phyloP scores from a whole-genome alignment of 1,140 invertebrate species.

The Orussus abietinus region DNA sequence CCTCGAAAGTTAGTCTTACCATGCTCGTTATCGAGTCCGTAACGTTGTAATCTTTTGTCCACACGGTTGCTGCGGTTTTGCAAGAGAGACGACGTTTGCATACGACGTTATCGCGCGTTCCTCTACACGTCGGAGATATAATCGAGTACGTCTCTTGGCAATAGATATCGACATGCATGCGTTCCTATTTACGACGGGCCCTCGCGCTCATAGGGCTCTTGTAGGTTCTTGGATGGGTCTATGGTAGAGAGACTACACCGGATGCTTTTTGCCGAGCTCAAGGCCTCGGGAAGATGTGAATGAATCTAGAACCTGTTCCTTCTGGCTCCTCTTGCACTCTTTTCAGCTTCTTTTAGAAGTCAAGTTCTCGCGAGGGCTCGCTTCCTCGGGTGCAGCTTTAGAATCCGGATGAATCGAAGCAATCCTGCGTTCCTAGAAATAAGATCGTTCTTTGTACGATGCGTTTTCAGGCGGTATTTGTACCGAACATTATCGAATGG shows the following conservation, averaged over 20 bases:
- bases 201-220: constrained; percentile 1
- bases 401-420: background rate
- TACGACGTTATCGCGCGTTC: too few species aligned
- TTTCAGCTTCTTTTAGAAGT: constrained; percentile 26
- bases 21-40: too few species aligned
- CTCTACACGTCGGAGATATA: too few species aligned
- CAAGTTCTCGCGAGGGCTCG: constrained; percentile 6
- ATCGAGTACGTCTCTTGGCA: too few species aligned
- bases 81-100: too few species aligned
- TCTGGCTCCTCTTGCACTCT: constrained; percentile 23
- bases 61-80: too few species aligned
- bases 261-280: constrained; percentile 30
- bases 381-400: background rate
- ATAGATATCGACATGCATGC: too few species aligned
- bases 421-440: background rate
- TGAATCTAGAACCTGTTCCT: constrained; percentile 43
- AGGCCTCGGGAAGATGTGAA: constrained; percentile 37
- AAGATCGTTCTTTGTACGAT: too few species aligned
- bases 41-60: too few species aligned
- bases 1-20: too few species aligned
- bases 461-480: background rate
- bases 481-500: too few species aligned
- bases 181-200: constrained; percentile 14
- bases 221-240: constrained; percentile 19
- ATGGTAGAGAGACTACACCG: constrained; percentile 24